Conservation (phyloP, 2,888 invertebrate genomes). For the Acanthosoma haemorrhoidale region DNA sequence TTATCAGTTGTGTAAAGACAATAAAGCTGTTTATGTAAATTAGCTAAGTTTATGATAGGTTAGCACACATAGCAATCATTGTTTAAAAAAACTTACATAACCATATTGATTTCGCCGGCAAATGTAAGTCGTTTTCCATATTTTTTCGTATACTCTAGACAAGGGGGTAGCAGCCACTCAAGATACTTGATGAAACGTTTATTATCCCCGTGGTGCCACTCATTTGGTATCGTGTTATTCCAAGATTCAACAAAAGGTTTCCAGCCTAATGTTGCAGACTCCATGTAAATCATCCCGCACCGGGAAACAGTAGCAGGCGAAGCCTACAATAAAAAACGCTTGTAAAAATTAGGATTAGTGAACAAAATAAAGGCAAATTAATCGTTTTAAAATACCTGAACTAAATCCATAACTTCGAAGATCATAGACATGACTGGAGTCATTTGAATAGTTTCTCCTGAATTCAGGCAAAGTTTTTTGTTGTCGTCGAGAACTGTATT, state of each 20-base stretch:
- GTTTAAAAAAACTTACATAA: constrained; percentile 47
- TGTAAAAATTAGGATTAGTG: not conserved
- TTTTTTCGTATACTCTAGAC: constrained; percentile 65
- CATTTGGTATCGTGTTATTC: constrained; percentile 53
- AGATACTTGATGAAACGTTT: constrained; percentile 55
- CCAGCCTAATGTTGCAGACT: constrained; percentile 78
- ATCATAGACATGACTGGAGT: constrained; percentile 76
- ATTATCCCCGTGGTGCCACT: constrained; percentile 35
- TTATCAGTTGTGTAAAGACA: too few species aligned
- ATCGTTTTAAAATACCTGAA: constrained; percentile 51
- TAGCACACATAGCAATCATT: too few species aligned
- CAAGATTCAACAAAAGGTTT: constrained; percentile 74
- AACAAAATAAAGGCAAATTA: not conserved
- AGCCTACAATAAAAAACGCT: constrained; percentile 47
- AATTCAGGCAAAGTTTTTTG: constrained; percentile 79
- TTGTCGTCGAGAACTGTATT: constrained; percentile 85
- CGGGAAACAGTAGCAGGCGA: constrained; percentile 83
- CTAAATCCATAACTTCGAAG: constrained; percentile 81
- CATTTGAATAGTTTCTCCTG: constrained; percentile 83
- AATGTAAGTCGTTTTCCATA: constrained; percentile 59
- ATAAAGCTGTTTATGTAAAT: too few species aligned
- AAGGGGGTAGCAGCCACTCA: constrained; percentile 73
- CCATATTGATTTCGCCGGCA: constrained; percentile 66
- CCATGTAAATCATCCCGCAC: constrained; percentile 88
- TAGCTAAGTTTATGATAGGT: too few species aligned